A percentile compares a stretch with the other conserved stretches of the same genome.
Conservation (phyloP, 2,797 vertebrate species). For the Squalus acanthias region DNA sequence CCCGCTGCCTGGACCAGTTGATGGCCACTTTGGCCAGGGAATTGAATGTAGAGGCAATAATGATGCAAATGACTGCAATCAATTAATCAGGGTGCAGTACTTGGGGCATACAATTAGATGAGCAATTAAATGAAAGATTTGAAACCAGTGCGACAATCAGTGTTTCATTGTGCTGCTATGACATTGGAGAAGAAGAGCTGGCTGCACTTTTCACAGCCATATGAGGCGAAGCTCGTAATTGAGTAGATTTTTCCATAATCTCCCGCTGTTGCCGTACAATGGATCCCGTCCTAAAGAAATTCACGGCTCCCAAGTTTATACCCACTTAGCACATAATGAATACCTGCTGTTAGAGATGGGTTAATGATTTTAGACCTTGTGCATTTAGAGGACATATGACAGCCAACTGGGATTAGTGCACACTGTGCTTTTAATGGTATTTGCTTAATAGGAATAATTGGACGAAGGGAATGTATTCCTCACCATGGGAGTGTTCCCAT, state of each 20-base stretch:
- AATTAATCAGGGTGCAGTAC: slow-evolving; percentile 2
- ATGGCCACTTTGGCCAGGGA: neutral
- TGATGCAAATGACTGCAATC: slow-evolving; percentile 11
- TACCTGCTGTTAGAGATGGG: slow-evolving; percentile 25
- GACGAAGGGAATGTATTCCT: slow-evolving; percentile 27
- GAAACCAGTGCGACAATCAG: neutral
- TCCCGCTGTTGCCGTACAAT: slow-evolving; percentile 7
- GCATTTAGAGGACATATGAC: neutral
- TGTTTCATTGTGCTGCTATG: neutral
- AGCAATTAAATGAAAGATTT: slow-evolving; percentile 30
- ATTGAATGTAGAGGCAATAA: neutral
- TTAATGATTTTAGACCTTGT: slow-evolving; percentile 27
- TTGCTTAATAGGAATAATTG: slow-evolving; percentile 33
- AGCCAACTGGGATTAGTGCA: slow-evolving; percentile 1
- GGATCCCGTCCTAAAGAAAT: slow-evolving; percentile 23
- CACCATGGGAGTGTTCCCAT: neutral
- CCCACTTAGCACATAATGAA: slow-evolving; percentile 28
- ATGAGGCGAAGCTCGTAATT: slow-evolving; percentile 1
- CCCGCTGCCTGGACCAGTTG: too few relatives aligned
- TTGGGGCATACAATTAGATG: slow-evolving; percentile 11
- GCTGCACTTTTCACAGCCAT: neutral
- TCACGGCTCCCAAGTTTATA: neutral
- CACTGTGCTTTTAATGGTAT: slow-evolving; percentile 18
- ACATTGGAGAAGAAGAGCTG: neutral
- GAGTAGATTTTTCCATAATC: slow-evolving; percentile 13